phyloP scores from a whole-genome alignment of 2,888 invertebrate genomes.

The Buathra laborator region DNA sequence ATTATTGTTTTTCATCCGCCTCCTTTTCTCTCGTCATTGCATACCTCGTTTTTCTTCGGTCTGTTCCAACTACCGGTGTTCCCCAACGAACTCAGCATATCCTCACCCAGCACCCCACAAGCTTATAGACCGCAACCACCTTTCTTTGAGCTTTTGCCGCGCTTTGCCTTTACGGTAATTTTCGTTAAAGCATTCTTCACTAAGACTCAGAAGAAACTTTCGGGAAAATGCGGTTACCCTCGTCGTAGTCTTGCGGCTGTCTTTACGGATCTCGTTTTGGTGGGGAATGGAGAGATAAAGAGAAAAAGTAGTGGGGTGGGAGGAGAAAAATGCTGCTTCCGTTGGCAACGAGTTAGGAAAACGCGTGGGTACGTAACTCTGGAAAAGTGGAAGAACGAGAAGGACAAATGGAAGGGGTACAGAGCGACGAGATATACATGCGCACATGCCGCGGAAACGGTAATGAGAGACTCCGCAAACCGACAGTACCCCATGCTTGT shows the following conservation, averaged over 20 bases:
- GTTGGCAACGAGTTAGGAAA: conserved; percentile 3
- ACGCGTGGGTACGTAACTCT: conserved; percentile 18
- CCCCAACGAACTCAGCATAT: conserved; percentile 49
- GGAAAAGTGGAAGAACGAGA: conserved; percentile 26
- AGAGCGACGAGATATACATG: conserved; percentile 15
- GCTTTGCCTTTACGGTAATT: not conserved
- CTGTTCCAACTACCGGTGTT: conserved; percentile 48
- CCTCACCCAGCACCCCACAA: not conserved
- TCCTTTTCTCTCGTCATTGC: conserved; percentile 64
- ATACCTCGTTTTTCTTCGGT: conserved; percentile 67
- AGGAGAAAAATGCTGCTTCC: conserved; percentile 21
- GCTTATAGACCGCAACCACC: not conserved
- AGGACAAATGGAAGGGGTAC: conserved; percentile 25
- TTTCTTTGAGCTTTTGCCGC: conserved; percentile 5
- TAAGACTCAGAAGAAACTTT: not conserved
- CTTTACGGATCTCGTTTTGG: conserved; percentile 11
- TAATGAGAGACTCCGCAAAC: conserved; percentile 67
- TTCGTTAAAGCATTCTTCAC: conserved; percentile 22
- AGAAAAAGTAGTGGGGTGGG: not conserved
- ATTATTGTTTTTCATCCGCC: conserved; percentile 59
- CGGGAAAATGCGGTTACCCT: not conserved
- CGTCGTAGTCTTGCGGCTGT: not conserved
- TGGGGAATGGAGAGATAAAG: not conserved
- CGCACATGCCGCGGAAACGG: conserved; percentile 37
- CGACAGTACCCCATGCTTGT: conserved; percentile 71